phyloP scores from a whole-genome alignment of 2,888 invertebrate genomes.

The Pterostichus madidus region DNA sequence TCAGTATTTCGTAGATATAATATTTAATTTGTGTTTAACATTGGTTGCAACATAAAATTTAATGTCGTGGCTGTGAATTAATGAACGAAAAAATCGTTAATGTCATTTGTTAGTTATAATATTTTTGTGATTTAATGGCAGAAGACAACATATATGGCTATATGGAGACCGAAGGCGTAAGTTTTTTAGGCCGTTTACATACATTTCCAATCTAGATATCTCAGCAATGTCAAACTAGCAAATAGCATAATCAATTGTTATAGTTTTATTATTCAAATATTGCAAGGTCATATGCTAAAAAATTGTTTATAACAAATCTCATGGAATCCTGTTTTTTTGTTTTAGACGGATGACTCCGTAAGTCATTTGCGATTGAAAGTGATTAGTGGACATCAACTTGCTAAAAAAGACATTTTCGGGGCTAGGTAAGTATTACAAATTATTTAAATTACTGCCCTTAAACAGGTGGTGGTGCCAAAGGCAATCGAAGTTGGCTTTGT shows the following conservation, averaged over 20 bases:
- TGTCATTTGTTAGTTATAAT: conserved; percentile 61
- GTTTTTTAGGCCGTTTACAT: conserved; percentile 68
- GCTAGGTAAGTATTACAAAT: conserved; percentile 85
- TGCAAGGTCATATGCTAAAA: conserved; percentile 19
- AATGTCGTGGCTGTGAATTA: conserved; percentile 65
- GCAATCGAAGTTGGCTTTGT: background rate
- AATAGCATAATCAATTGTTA: conserved; percentile 40
- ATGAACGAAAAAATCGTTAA: conserved; percentile 66
- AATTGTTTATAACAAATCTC: conserved; percentile 27
- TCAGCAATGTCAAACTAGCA: conserved; percentile 26
- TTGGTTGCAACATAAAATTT: conserved; percentile 60
- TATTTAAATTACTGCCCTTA: background rate
- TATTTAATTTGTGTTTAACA: conserved; percentile 60
- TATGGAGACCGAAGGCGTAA: conserved; percentile 76
- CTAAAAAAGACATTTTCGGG: conserved; percentile 99
- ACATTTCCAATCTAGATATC: conserved; percentile 23
- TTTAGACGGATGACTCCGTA: conserved; percentile 89
- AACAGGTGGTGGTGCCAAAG: conserved; percentile 12
- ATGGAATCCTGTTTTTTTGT: conserved; percentile 67
- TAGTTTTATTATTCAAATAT: conserved; percentile 29
- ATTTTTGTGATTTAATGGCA: conserved; percentile 74
- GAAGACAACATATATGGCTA: conserved; percentile 76
- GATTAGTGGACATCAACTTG: conserved; percentile 92
- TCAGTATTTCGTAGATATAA: conserved; percentile 26
- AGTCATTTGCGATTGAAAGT: conserved; percentile 91